Evolutionary conservation across 1,140 invertebrate genomes (phyloP), one percentile per base, ranked within the genome.

Genomic region (Pseudomyrmex pallidus): DNA sequence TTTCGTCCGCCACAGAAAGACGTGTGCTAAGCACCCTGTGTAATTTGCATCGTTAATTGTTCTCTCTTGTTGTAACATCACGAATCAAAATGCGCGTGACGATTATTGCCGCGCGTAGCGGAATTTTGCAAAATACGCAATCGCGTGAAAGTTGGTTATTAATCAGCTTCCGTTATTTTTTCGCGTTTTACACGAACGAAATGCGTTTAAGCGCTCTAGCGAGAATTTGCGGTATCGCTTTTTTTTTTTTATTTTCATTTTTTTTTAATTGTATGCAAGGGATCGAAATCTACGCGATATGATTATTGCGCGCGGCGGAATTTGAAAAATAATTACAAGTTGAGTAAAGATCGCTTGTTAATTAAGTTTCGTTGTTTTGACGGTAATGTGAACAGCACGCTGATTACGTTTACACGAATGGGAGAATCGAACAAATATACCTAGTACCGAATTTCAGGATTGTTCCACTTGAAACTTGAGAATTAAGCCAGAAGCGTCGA

Each of bases 1-100:
- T 83, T 83, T 87, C 72, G 76, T 61, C 50, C 66, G 76, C 64
- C 64, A 35, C 67, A 25, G 76, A 80, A 72, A 80, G 76, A 80
- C 59, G 56, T 78, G 52, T 80, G 68, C 76, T 70, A 80, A 80
- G 54, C 76, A 66, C 2, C 56, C 66, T n/a, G 76, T 80, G 56
- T 72, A 80, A 72, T 80, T 80, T 80, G 54, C 66, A 50, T 54
- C 54, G 25, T 80, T 80, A 72, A 80, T 54, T 50, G 35, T 48
- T 78, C 70, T 78, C 20, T 17, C 57, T n/a, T 20, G 59, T 25
- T 59, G 54, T 67, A 46, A 77, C 35, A 12, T 80, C 72, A 80
- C 70, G 76, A 48, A 78, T 70, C 64, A 48, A 70, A 59, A 15
- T 13, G 35, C 35, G 35, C 35, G 35, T 35, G 35, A 35, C 35